Percentiles rank a stretch among this genome's conserved stretches.
Conservation (phyloP, 2,888 invertebrate species). For the Mythimna lalbum region DNA sequence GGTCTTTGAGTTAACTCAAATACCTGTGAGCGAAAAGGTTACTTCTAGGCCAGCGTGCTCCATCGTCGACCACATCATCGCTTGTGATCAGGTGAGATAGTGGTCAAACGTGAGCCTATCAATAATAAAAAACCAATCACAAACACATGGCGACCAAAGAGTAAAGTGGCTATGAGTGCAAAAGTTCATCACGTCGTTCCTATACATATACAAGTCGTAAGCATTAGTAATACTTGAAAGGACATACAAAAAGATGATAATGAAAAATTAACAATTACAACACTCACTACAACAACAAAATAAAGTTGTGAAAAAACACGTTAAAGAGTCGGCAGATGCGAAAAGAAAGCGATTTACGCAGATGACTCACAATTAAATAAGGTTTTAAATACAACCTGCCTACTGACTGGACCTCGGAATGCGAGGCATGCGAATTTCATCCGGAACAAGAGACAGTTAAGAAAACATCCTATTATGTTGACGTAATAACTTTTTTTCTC, state of each 20-base stretch:
- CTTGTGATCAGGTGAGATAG: too few relatives aligned
- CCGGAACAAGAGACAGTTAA: constrained; percentile 62
- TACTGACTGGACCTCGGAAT: constrained; percentile 55
- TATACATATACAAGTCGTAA: neutral
- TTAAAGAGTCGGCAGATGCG: constrained; percentile 53
- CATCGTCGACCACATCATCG: too few relatives aligned
- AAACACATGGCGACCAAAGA: too few relatives aligned
- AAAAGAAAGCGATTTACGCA: constrained; percentile 73
- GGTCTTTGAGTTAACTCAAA: neutral
- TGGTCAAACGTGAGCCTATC: too few relatives aligned
- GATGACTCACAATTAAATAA: constrained; percentile 67
- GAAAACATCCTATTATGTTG: constrained; percentile 24
- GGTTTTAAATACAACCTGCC: constrained; percentile 60
- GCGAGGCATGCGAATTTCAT: constrained; percentile 71
- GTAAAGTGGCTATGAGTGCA: too few relatives aligned
- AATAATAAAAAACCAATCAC: too few relatives aligned
- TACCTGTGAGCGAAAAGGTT: too few relatives aligned
- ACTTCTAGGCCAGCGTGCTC: too few relatives aligned
- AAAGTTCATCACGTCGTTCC: too few relatives aligned
- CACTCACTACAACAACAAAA: constrained; percentile 21
- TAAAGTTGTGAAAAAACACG: constrained; percentile 42
- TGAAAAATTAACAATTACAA: constrained; percentile 7
- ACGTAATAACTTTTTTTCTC: constrained; percentile 2
- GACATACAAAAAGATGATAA: neutral
- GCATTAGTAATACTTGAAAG: neutral